Evolutionary conservation across 2,888 invertebrate genomes (phyloP).

Genomic region (Helicoverpa assulta): DNA sequence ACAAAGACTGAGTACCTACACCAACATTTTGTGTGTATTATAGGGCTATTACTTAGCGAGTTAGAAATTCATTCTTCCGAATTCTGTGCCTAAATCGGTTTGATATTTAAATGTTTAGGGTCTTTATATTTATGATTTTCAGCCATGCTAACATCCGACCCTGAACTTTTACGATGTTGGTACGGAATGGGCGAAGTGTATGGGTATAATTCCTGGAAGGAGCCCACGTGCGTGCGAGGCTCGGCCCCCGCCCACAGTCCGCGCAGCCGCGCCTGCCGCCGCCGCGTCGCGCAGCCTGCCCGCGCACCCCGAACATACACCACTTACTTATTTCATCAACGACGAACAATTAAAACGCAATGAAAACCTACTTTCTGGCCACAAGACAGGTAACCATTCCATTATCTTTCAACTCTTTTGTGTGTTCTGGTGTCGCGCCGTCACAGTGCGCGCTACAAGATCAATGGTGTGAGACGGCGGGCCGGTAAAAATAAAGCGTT

Average conservation of each 20-base stretch:
- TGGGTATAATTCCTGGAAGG: conserved; percentile 17
- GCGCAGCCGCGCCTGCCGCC: conserved; percentile 62
- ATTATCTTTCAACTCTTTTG: conserved; percentile 54
- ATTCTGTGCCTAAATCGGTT: neutral
- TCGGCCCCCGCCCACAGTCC: conserved; percentile 51
- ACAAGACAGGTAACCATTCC: conserved; percentile 78
- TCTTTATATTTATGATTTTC: conserved; percentile 5
- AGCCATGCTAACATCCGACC: conserved; percentile 34
- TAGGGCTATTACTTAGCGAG: no score
- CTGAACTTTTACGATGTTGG: conserved; percentile 54
- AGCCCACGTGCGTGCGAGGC: conserved; percentile 23
- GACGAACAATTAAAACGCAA: conserved; percentile 80
- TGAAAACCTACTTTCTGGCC: conserved; percentile 75
- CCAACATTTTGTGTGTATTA: no score
- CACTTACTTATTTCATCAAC: conserved; percentile 79
- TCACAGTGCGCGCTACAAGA: conserved; percentile 61
- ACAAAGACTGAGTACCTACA: neutral
- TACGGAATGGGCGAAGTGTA: conserved; percentile 31
- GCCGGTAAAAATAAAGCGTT: conserved; percentile 89
- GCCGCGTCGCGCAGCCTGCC: conserved; percentile 74
- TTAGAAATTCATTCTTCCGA: no score
- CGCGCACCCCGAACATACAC: conserved; percentile 79
- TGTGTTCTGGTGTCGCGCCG: conserved; percentile 46
- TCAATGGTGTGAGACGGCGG: conserved; percentile 86
- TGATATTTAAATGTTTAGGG: neutral